Evolutionary conservation across 2,888 invertebrate species (phyloP).

Genomic region (Nomada ruficornis): DNA sequence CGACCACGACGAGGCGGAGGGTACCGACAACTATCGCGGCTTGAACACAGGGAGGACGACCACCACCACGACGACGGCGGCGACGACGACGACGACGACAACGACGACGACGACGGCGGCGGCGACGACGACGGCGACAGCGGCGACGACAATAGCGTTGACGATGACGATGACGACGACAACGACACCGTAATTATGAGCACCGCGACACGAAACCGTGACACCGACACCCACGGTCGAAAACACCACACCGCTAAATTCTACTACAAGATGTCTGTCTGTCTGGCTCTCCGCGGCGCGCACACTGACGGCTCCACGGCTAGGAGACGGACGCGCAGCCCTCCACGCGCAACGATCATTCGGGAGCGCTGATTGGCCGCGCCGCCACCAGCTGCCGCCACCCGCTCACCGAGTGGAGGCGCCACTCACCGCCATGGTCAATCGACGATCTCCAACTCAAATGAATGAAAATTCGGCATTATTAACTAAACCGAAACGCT

Average conservation of each 20-base stretch:
- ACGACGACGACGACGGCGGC: conserved; percentile 53
- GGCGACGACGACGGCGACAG: conserved; percentile 52
- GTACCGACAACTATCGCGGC: conserved; percentile 30
- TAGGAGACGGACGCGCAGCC: conserved; percentile 76
- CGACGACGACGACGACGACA: conserved; percentile 53
- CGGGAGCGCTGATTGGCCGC: conserved; percentile 70
- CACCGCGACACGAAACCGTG: conserved; percentile 72
- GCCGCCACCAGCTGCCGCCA: conserved; percentile 67
- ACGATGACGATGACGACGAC: conserved; percentile 56
- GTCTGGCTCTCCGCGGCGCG: conserved; percentile 79
- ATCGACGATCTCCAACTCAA: conserved; percentile 21
- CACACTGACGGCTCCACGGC: conserved; percentile 80
- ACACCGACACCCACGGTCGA: conserved; percentile 77
- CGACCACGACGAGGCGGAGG: not conserved
- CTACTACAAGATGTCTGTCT: conserved; percentile 83
- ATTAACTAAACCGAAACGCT: not conserved
- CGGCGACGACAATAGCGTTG: conserved; percentile 42
- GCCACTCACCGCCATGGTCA: conserved; percentile 53
- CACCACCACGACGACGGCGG: conserved; percentile 41
- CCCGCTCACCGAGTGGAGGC: conserved; percentile 48
- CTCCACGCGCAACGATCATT: conserved; percentile 81
- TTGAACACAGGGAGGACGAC: conserved; percentile 32
- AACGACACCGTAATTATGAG: conserved; percentile 68
- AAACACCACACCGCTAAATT: conserved; percentile 81
- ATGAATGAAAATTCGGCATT: not conserved